Percentiles rank a stretch among this genome's conserved stretches.
Evolutionary conservation across 2,888 invertebrate genomes (phyloP).

Genomic region (Eupithecia insigniata): DNA sequence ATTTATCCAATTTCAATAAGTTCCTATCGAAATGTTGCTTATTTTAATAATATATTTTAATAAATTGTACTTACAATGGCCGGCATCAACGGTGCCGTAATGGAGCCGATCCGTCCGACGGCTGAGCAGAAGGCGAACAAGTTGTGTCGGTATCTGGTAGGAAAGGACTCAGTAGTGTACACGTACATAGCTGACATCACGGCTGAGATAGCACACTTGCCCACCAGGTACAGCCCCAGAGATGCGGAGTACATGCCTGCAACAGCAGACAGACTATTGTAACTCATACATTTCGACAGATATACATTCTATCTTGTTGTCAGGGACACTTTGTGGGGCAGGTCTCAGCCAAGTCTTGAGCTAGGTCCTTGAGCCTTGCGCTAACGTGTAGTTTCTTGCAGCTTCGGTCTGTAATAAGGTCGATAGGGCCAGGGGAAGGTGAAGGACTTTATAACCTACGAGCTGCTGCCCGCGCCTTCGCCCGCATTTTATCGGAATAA

Average conservation of each 20-base stretch:
- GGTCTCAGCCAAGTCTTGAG: neutral
- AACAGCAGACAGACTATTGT: slow-evolving; percentile 13
- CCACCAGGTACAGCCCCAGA: slow-evolving; percentile 81
- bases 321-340: neutral
- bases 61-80: slow-evolving; percentile 83
- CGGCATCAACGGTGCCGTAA: slow-evolving; percentile 87
- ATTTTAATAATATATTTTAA: too few species aligned
- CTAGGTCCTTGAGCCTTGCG: neutral
- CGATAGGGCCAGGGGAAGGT: neutral
- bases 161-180: slow-evolving; percentile 87
- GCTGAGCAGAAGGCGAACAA: slow-evolving; percentile 86
- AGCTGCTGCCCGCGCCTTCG: too few species aligned
- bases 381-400: neutral
- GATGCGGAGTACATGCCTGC: slow-evolving; percentile 54
- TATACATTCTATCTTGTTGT: neutral
- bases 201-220: slow-evolving; percentile 85
- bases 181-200: slow-evolving; percentile 85
- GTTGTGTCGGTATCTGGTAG: slow-evolving; percentile 86
- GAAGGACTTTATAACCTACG: too few species aligned
- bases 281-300: neutral
- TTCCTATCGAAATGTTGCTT: too few species aligned
- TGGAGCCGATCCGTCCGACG: slow-evolving; percentile 87
- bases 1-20: too few species aligned
- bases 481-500: too few species aligned
- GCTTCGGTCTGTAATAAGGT: neutral